Conservation (phyloP, 2,113 vertebrate genomes). For the Erythrolamprus reginae region DNA sequence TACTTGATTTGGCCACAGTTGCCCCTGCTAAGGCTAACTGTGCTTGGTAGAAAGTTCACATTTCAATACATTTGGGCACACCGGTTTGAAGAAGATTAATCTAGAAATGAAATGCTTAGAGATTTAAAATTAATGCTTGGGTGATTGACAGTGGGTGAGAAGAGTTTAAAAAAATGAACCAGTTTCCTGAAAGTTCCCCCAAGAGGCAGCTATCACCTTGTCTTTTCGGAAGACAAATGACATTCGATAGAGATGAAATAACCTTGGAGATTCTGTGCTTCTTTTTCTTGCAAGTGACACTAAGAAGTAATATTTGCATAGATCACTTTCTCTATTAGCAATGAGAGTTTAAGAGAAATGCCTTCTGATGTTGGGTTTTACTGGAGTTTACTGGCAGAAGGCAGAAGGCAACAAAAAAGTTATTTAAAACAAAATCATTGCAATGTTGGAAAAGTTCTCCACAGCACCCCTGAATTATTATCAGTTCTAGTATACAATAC, state of each 20-base stretch:
- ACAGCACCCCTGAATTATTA: slow-evolving; percentile 16
- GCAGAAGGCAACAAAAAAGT: slow-evolving; percentile 43
- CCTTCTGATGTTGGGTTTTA: slow-evolving; percentile 39
- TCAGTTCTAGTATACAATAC: slow-evolving; percentile 58
- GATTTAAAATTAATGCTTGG: neutral
- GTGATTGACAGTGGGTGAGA: neutral
- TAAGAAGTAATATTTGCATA: slow-evolving; percentile 37
- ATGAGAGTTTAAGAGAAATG: slow-evolving; percentile 26
- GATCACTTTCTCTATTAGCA: slow-evolving; percentile 61
- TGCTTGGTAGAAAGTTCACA: neutral
- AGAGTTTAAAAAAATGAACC: neutral
- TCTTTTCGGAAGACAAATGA: neutral
- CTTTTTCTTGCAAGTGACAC: neutral
- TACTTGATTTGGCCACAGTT: neutral
- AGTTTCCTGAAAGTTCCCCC: neutral
- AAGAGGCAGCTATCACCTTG: neutral
- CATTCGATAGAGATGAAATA: neutral
- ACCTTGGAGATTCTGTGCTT: neutral
- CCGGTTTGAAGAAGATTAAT: neutral
- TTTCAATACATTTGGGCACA: neutral
- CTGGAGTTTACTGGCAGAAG: slow-evolving; percentile 55
- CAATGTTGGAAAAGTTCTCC: slow-evolving; percentile 38
- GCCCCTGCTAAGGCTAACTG: neutral
- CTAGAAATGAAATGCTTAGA: neutral
- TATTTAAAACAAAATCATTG: slow-evolving; percentile 37